These are phyloP conservation scores for Ailuropoda melanoleuca DNA, from an alignment of 2,113 vertebrate genomes.

Conservation along the genomic window DNA sequence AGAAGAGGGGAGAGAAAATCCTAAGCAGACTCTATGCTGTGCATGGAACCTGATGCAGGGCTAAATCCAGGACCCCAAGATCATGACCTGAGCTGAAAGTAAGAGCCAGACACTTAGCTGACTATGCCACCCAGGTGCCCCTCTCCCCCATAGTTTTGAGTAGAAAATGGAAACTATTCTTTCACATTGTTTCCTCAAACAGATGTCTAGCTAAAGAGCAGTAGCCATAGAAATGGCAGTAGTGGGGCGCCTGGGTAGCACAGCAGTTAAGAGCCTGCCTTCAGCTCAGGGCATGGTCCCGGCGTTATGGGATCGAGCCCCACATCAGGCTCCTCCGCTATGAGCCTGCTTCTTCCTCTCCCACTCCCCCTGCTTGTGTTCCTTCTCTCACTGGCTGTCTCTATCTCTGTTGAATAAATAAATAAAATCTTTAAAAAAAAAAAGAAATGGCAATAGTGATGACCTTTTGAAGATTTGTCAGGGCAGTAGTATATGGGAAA, in stretches of 20 bases:
- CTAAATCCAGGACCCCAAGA: background rate
- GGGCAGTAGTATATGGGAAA: background rate
- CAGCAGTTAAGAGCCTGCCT: too few species aligned
- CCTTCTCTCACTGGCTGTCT: too few species aligned
- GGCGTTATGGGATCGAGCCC: too few species aligned
- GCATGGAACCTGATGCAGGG: background rate
- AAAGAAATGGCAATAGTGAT: too few species aligned
- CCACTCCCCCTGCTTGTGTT: too few species aligned
- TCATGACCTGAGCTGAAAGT: background rate
- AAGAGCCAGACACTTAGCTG: background rate
- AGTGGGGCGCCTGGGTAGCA: too few species aligned
- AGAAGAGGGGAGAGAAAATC: background rate
- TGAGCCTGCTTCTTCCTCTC: too few species aligned
- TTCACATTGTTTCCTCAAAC: background rate
- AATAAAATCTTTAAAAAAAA: too few species aligned
- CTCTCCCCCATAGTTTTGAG: background rate
- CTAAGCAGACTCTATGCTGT: background rate
- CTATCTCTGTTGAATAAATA: too few species aligned
- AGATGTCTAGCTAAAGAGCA: background rate
- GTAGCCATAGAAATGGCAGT: background rate
- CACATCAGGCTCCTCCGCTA: too few species aligned
- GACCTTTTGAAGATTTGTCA: background rate
- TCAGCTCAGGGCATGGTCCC: too few species aligned
- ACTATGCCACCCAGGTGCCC: background rate
- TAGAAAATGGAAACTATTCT: background rate